Percentiles rank a stretch among this genome's conserved stretches.
phyloP scores from a whole-genome alignment of 2,888 invertebrate genomes.

The Zelleria hepariella region DNA sequence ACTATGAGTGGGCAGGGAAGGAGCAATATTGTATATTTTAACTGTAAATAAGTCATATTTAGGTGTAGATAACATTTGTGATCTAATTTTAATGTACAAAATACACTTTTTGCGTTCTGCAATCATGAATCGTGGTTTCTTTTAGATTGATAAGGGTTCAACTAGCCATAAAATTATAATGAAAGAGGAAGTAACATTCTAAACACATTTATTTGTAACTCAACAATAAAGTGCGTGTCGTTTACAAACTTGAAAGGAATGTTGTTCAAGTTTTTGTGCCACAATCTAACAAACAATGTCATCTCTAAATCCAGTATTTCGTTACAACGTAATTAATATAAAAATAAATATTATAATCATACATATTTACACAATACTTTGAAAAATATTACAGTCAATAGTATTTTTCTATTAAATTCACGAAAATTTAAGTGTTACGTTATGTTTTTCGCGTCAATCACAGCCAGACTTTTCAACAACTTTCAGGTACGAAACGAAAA shows the following conservation, averaged over 20 bases:
- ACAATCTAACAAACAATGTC: neutral
- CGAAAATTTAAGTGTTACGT: neutral
- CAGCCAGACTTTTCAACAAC: neutral
- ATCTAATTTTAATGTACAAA: neutral
- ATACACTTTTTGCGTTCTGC: constrained; percentile 1
- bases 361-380: neutral
- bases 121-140: neutral
- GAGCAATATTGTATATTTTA: neutral
- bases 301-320: neutral
- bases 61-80: neutral
- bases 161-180: neutral
- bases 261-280: neutral
- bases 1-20: too few relatives aligned
- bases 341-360: neutral
- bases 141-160: neutral
- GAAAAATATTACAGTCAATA: neutral
- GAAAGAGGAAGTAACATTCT: neutral
- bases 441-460: neutral
- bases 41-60: neutral
- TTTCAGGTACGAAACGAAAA: neutral
- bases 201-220: constrained; percentile 2
- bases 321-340: neutral
- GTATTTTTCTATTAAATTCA: neutral
- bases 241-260: neutral
- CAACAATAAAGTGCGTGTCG: neutral